Percentiles rank a stretch among this genome's conserved stretches.
Evolutionary conservation across 2,797 vertebrate genomes (phyloP).

Genomic region (Neosilurus mollespiculum): DNA sequence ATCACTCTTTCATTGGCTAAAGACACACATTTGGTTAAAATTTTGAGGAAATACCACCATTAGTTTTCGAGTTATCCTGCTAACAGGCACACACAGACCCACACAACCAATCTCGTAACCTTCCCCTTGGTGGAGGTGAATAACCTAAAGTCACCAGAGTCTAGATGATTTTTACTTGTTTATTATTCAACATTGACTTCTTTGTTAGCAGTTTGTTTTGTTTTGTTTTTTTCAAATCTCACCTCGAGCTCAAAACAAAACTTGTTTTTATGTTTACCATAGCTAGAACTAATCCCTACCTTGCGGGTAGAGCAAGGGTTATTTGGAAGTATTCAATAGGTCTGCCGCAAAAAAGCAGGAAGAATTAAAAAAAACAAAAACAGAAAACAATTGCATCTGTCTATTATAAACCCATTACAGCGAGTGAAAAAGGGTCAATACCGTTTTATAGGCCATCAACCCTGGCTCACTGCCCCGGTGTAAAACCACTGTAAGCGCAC

Average conservation of each 20-base stretch:
- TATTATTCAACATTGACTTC: background rate
- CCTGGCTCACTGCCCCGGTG: background rate
- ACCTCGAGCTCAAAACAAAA: conserved; percentile 37
- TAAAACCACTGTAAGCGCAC: conserved; percentile 14
- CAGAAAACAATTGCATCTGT: background rate
- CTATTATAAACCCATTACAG: conserved; percentile 5
- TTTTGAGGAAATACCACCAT: no score
- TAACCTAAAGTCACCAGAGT: background rate
- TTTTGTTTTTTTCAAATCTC: conserved; percentile 13
- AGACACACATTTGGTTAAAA: no score
- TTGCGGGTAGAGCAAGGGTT: background rate
- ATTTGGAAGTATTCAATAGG: background rate
- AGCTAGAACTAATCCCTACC: background rate
- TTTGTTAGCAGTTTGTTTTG: background rate
- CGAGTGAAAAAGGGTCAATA: conserved; percentile 10
- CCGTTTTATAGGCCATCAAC: conserved; percentile 6
- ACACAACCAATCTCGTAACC: no score
- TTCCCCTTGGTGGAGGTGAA: no score
- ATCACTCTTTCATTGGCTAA: no score
- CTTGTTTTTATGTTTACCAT: background rate
- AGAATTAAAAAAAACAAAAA: conserved; percentile 7
- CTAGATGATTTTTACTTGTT: background rate
- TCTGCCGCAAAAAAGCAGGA: background rate
- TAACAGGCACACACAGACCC: no score
- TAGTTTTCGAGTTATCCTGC: no score